Conservation (phyloP, 2,797 vertebrate genomes). For the Sparidentex hasta region DNA sequence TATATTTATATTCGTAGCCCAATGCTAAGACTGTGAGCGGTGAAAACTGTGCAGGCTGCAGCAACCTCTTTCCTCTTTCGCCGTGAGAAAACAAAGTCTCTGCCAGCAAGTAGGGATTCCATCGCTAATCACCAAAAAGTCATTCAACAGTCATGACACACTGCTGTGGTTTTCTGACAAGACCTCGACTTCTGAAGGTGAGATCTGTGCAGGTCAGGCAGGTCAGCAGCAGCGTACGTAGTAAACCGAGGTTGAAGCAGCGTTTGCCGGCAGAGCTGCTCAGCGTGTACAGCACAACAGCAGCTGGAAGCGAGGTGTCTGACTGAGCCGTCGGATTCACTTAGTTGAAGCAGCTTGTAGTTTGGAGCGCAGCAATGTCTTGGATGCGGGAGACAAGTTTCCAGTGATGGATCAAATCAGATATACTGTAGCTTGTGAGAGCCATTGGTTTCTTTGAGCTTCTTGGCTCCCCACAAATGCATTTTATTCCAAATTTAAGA, state of each 20-base stretch:
- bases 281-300: constrained; percentile 14
- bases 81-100: constrained; percentile 1
- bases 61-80: neutral
- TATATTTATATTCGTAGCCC: constrained; percentile 17
- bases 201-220: constrained; percentile 21
- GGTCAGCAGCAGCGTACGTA: constrained; percentile 23
- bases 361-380: constrained; percentile 15
- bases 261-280: constrained; percentile 30
- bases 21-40: constrained; percentile 9
- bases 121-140: constrained; percentile 14
- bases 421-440: neutral
- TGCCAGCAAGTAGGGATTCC: neutral
- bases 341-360: constrained; percentile 19
- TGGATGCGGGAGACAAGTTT: constrained; percentile 11
- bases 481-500: neutral
- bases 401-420: constrained; percentile 29
- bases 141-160: neutral
- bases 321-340: constrained; percentile 34
- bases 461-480: neutral
- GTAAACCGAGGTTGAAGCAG: neutral
- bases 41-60: neutral
- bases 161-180: constrained; percentile 20
- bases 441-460: neutral
- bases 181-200: neutral
- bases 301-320: constrained; percentile 29